Evolutionary conservation across 2,797 vertebrate genomes (phyloP), one percentile per base, ranked within the genome.

Genomic region (Sciurus carolinensis): DNA sequence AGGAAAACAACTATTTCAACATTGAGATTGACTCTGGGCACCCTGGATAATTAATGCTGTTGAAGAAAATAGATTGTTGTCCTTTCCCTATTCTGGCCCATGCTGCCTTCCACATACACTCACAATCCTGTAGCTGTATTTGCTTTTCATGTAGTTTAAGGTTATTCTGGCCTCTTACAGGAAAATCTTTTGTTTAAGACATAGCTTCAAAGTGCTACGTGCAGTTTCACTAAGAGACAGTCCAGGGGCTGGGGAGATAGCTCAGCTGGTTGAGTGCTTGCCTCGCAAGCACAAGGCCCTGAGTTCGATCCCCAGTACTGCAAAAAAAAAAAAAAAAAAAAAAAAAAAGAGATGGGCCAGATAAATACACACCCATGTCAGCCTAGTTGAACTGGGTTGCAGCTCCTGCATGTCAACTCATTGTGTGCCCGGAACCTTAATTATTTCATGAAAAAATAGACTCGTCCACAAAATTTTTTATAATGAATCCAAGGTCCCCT

Each of bases 1-100:
- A 95, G 87, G 66, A 95, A 96, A 92, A 54, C 64, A 97, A 91
- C 18, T 33, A 81, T 94, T 98, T 94, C 75, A 22, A 0, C 83
- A 57, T 11, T 0, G 0, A 57, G 87, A 47, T 85, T 97, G 93
- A 57, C 73, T 82, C 1, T 0, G 0, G 22, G 47, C n/a, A 94
- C 36, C 90, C 92, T 59, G 92, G 81, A 93, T 30, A 95, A 97
- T 88, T 94, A 73, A 84, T 90, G 83, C 15, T 72, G 17, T 67
- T 82, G 50, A 20, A 71, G 79, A 83, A 36, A 95, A 93, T 85
- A 4, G 28, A 26, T 75, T 71, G 50, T n/a, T 77, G 62, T 79
- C 91, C 44, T 1, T 39, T 73, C 67, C 81, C 39, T 52, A 1
- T 75, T 81, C 90, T 87, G 86, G 62, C 77, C 64, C 50, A 50